Conservation (phyloP, 2,888 invertebrate genomes). For the Xestia c-nigrum region DNA sequence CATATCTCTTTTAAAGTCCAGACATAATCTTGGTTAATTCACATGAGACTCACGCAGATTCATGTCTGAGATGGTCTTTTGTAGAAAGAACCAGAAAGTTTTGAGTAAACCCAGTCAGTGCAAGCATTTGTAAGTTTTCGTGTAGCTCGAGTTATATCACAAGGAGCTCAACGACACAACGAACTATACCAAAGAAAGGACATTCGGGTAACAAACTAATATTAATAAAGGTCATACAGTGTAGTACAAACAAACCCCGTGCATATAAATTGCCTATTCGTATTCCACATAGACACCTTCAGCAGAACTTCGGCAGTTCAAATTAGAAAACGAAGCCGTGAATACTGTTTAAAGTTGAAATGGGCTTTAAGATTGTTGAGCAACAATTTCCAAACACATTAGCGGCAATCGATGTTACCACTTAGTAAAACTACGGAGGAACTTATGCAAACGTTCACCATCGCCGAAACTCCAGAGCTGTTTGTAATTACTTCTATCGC, state of each 20-base stretch:
- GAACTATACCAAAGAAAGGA: too few relatives aligned
- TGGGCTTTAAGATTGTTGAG: slow-evolving; percentile 66
- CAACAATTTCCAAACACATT: slow-evolving; percentile 70
- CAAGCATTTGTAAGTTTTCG: too few relatives aligned
- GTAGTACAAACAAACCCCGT: neutral
- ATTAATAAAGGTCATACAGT: neutral
- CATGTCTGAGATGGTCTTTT: too few relatives aligned
- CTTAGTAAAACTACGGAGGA: slow-evolving; percentile 70
- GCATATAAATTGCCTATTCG: slow-evolving; percentile 47
- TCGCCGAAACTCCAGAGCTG: slow-evolving; percentile 69
- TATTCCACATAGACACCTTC: slow-evolving; percentile 54
- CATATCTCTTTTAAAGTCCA: too few relatives aligned
- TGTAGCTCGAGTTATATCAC: too few relatives aligned
- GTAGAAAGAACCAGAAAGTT: too few relatives aligned
- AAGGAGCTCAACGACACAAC: too few relatives aligned
- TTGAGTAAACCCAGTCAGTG: too few relatives aligned
- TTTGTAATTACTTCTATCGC: slow-evolving; percentile 77
- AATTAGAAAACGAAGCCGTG: slow-evolving; percentile 65
- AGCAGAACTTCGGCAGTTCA: slow-evolving; percentile 58
- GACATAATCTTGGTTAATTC: too few relatives aligned
- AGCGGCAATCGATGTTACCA: slow-evolving; percentile 71
- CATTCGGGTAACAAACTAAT: neutral
- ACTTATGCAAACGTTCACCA: slow-evolving; percentile 65
- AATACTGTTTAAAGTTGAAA: slow-evolving; percentile 63
- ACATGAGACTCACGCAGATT: too few relatives aligned